phyloP scores from a whole-genome alignment of 2,113 vertebrate genomes.

The Mionectes macconnelli region DNA sequence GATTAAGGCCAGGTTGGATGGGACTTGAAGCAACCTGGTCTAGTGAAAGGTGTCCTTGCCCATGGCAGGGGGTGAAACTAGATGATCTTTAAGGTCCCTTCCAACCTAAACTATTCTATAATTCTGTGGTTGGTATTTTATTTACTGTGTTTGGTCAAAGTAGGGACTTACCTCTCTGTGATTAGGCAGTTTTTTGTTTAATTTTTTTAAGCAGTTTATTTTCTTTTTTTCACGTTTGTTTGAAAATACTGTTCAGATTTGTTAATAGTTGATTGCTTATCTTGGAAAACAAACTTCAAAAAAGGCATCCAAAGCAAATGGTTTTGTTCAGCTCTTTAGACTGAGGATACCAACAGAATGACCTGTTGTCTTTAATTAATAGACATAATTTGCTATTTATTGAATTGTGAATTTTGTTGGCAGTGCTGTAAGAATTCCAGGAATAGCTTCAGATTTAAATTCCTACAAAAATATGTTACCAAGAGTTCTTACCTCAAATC shows the following conservation, averaged over 20 bases:
- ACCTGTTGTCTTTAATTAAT: slow-evolving; percentile 7
- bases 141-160: not conserved
- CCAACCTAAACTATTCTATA: not conserved
- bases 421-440: not conserved
- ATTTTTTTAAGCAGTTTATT: not conserved
- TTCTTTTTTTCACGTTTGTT: not conserved
- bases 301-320: not conserved
- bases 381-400: not conserved
- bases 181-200: not conserved
- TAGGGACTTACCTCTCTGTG: not conserved
- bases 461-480: slow-evolving; percentile 8
- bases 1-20: not conserved
- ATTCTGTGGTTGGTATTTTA: not conserved
- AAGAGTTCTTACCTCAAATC: slow-evolving; percentile 7
- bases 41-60: not conserved
- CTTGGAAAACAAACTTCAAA: not conserved
- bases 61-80: not conserved
- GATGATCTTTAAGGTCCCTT: not conserved
- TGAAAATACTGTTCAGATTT: not conserved
- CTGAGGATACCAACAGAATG: not conserved
- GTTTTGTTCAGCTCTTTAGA: not conserved
- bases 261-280: not conserved
- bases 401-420: not conserved
- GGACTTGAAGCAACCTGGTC: not conserved
- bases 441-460: slow-evolving; percentile 24